phyloP scores from a whole-genome alignment of 2,113 vertebrate species.

The Xenopus borealis region DNA sequence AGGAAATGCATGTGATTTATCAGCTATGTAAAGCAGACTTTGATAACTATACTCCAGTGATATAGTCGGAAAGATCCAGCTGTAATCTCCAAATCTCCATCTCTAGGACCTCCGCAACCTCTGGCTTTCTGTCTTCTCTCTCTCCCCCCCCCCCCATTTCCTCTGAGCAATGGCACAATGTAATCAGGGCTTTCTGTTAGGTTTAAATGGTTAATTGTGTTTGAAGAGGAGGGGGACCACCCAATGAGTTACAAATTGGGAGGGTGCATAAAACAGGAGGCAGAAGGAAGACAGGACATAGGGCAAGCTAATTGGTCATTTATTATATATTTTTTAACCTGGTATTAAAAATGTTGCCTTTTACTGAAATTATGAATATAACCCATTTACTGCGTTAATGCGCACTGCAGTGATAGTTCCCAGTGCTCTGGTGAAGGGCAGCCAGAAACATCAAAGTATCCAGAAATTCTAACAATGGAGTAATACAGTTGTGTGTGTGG shows the following conservation, averaged over 20 bases:
- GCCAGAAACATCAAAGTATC: neutral
- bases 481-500: constrained; percentile 15
- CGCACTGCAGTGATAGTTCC: neutral
- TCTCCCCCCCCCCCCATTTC: constrained; percentile 60
- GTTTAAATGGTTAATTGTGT: constrained; percentile 79
- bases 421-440: neutral
- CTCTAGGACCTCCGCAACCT: neutral
- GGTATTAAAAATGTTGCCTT: neutral
- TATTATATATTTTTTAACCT: constrained; percentile 13
- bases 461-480: neutral
- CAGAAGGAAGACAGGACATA: constrained; percentile 20
- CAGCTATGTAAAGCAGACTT: neutral
- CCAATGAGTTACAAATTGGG: constrained; percentile 69
- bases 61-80: neutral
- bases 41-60: neutral
- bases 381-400: neutral
- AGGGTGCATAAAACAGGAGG: constrained; percentile 49
- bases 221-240: constrained; percentile 63
- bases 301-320: constrained; percentile 42
- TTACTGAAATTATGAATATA: neutral
- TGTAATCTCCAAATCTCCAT: constrained; percentile 25
- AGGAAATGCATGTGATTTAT: too few species aligned
- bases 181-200: constrained; percentile 69
- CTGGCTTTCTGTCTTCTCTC: constrained; percentile 51
- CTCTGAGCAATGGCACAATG: constrained; percentile 50